Evolutionary conservation across 2,888 invertebrate genomes (phyloP).

Genomic region (Elmis aenea): DNA sequence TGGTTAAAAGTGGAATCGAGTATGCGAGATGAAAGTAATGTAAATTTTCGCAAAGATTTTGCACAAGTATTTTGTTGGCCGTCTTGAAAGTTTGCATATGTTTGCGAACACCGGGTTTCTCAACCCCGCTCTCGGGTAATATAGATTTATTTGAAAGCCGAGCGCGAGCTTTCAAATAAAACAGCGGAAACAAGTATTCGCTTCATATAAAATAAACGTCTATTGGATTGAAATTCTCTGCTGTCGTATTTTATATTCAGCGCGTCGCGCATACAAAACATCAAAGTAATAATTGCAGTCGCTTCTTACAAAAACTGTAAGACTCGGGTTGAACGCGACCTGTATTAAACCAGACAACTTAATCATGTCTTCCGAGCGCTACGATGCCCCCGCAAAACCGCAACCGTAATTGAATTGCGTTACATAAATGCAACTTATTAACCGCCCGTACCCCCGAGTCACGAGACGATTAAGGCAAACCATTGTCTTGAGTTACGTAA

Average conservation of each 20-base stretch:
- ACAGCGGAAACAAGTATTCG: slow-evolving; percentile 17
- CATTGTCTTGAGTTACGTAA: too few species aligned
- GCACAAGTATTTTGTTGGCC: slow-evolving; percentile 11
- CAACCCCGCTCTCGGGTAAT: slow-evolving; percentile 13
- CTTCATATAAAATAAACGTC: slow-evolving; percentile 18
- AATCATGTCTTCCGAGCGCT: slow-evolving; percentile 12
- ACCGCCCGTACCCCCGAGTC: too few species aligned
- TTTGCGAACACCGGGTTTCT: slow-evolving; percentile 10
- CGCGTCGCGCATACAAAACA: slow-evolving; percentile 16
- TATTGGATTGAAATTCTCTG: slow-evolving; percentile 16
- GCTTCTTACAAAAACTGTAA: slow-evolving; percentile 13
- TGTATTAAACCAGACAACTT: slow-evolving; percentile 12
- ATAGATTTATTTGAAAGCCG: slow-evolving; percentile 17
- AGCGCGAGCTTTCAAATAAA: slow-evolving; percentile 17
- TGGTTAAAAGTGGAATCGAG: slow-evolving; percentile 17
- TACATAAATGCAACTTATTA: slow-evolving; percentile 1
- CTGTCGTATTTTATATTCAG: slow-evolving; percentile 14
- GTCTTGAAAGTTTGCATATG: slow-evolving; percentile 17
- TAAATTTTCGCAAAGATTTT: slow-evolving; percentile 12
- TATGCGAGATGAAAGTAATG: slow-evolving; percentile 15
- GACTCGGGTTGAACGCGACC: slow-evolving; percentile 7
- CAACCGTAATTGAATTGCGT: slow-evolving; percentile 6
- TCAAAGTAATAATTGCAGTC: slow-evolving; percentile 17
- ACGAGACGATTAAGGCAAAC: too few species aligned
- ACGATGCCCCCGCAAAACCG: too few species aligned